Percentiles rank a stretch among this genome's conserved stretches.
These are phyloP conservation scores for Pseudochirops cupreus DNA, from an alignment of 2,797 vertebrate genomes.

Conservation along the genomic window DNA sequence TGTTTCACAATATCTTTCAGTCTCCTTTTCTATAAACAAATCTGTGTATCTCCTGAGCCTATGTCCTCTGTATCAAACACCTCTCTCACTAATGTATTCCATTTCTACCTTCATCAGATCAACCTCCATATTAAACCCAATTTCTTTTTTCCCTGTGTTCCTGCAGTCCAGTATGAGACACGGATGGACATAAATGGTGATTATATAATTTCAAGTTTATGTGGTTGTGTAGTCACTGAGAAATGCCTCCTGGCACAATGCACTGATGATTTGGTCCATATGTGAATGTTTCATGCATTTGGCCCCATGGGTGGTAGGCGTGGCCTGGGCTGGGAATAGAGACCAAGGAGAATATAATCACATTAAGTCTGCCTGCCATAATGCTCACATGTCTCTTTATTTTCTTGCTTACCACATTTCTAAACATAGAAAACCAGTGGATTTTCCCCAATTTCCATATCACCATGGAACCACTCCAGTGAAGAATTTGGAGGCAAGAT, in stretches of 20 bases:
- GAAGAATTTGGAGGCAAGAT: not conserved
- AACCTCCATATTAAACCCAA: not conserved
- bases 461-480: not conserved
- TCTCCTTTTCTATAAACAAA: slow-evolving; percentile 47
- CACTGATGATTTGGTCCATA: slow-evolving; percentile 2
- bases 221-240: not conserved
- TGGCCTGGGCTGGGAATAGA: not conserved
- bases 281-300: not conserved
- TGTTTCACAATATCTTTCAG: slow-evolving; percentile 28
- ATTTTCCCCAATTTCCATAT: not conserved
- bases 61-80: slow-evolving; percentile 38
- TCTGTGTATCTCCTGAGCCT: slow-evolving; percentile 25
- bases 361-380: not conserved
- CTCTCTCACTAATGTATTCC: slow-evolving; percentile 71
- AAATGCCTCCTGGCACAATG: not conserved
- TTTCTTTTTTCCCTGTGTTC: not conserved
- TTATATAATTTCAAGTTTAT: not conserved
- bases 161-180: not conserved
- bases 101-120: slow-evolving; percentile 43
- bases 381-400: not conserved
- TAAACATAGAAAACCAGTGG: not conserved
- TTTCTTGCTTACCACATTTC: not conserved
- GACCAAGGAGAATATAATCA: not conserved
- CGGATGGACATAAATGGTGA: not conserved
- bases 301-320: not conserved